Evolutionary conservation across 1,140 invertebrate genomes (phyloP), one percentile per base, ranked within the genome.

Genomic region (Sinella curviseta): DNA sequence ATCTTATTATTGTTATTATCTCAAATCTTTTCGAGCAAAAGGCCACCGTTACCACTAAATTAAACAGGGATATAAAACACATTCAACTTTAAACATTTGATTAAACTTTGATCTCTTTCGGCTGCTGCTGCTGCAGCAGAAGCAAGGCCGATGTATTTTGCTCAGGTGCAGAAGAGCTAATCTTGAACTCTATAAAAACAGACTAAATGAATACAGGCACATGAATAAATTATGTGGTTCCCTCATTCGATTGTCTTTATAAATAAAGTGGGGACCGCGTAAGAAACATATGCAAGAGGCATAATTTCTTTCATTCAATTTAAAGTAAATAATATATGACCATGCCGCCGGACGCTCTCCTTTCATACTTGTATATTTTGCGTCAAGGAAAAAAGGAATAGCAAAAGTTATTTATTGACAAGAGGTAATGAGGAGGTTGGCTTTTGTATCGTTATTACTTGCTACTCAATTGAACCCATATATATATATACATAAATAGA

Each of bases 71-170:
- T n/a, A 4, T n/a, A 60, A 60, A 60, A 60, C n/a, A 24, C 55
- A 60, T 60, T 60, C 55, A 60, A 60, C 3, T 60, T 60, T 24
- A 60, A 60, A 60, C 14, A 60, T 60, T 60, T 60, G 24, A 60
- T 60, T 60, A 60, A 60, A 60, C 55, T 60, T 60, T 60, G 55
- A 60, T 60, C 24, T 8, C 55, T 24, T 17, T 60, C 24, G 17
- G 4, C 39, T n/a, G n/a, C n/a, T n/a, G n/a, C n/a, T n/a, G n/a
- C n/a, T n/a, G n/a, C n/a, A n/a, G n/a, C n/a, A n/a, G n/a, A n/a
- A n/a, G n/a, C n/a, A n/a, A n/a, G n/a, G n/a, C n/a, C n/a, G n/a
- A n/a, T n/a, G n/a, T n/a, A n/a, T n/a, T n/a, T n/a, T n/a, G n/a
- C n/a, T n/a, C n/a, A n/a, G n/a, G n/a, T n/a, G n/a, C n/a, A n/a